phyloP scores from a whole-genome alignment of 2,113 vertebrate species.

The Phyllostomus discolor region DNA sequence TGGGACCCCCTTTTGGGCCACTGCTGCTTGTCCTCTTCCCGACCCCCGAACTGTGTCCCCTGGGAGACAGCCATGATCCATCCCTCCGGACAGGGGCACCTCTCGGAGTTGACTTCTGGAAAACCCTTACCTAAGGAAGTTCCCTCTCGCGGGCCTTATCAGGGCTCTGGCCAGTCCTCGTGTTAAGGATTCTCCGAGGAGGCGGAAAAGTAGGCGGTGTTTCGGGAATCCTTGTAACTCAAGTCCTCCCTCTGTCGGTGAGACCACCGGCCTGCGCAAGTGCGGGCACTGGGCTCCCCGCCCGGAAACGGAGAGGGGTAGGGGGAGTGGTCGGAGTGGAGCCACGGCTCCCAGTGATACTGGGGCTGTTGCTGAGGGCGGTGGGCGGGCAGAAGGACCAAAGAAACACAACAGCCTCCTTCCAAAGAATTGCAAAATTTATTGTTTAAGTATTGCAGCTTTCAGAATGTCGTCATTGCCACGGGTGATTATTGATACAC shows the following conservation, averaged over 20 bases:
- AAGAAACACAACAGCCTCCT: conserved; percentile 65
- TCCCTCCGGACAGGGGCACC: accelerated
- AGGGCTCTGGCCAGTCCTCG: background rate
- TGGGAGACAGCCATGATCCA: accelerated
- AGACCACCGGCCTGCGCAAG: too few species aligned
- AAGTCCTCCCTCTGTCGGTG: accelerated
- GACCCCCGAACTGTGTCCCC: background rate
- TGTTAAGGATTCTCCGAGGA: background rate
- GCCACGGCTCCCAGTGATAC: accelerated
- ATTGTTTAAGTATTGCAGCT: conserved; percentile 87
- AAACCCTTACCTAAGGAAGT: background rate
- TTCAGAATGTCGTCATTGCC: conserved; percentile 81
- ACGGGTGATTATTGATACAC: conserved; percentile 80
- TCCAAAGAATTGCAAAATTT: conserved; percentile 88
- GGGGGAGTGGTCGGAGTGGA: background rate
- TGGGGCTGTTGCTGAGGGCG: accelerated
- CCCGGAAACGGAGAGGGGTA: background rate
- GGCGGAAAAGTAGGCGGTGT: accelerated
- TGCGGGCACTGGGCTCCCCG: background rate
- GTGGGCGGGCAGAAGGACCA: background rate
- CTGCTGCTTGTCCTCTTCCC: background rate
- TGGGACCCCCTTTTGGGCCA: background rate
- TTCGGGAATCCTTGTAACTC: background rate
- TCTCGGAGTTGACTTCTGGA: background rate
- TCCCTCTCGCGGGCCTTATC: background rate